Conservation (phyloP, 1,140 invertebrate genomes). For the Orchestia grillus region DNA sequence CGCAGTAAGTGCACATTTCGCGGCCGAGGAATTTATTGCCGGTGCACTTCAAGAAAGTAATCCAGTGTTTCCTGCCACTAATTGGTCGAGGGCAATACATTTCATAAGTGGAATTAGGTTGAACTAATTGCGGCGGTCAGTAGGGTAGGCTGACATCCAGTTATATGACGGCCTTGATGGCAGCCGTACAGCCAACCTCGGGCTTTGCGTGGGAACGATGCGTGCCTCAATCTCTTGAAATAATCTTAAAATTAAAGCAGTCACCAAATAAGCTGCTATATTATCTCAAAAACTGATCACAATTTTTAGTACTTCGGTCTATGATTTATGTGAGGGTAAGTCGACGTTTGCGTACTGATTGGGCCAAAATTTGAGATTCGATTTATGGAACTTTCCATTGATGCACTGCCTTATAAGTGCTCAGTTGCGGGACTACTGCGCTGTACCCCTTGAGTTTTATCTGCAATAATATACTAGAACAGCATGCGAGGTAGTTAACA, state of each 20-base stretch:
- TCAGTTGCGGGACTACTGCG: too few relatives aligned
- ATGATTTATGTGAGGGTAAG: too few relatives aligned
- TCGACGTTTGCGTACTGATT: too few relatives aligned
- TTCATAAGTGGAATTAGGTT: conserved; percentile 6
- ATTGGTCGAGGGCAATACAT: conserved; percentile 3
- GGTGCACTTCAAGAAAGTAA: background rate
- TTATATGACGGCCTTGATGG: background rate
- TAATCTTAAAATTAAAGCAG: background rate
- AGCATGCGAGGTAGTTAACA: background rate
- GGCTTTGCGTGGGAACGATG: background rate
- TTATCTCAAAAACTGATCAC: too few relatives aligned
- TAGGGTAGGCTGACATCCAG: background rate
- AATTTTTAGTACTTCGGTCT: too few relatives aligned
- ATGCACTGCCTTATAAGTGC: too few relatives aligned
- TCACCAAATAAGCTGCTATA: background rate
- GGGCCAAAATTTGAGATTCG: too few relatives aligned
- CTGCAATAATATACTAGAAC: background rate
- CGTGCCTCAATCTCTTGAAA: background rate
- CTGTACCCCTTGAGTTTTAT: too few relatives aligned
- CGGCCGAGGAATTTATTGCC: background rate
- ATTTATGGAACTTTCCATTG: too few relatives aligned
- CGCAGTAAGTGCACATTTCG: background rate
- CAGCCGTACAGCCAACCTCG: too few relatives aligned
- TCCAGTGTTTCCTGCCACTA: conserved; percentile 28
- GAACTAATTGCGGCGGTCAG: conserved; percentile 11